Base-by-base conservation (phyloP, 1,140 invertebrate species). In the Antheraea mylitta region DNA sequence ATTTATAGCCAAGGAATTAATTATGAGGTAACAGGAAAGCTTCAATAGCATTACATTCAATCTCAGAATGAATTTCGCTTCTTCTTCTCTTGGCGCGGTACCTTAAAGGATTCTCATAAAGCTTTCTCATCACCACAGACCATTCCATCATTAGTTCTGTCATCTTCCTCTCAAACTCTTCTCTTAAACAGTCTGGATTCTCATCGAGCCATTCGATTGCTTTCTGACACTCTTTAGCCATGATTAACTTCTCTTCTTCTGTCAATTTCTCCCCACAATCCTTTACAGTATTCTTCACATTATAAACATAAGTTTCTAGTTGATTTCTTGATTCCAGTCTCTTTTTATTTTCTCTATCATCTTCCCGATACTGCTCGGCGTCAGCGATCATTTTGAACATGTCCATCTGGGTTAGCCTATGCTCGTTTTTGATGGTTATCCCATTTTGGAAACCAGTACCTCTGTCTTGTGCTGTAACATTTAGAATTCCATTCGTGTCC, bases 291-390 rank as follows among this genome's bases (percentile, higher is more conserved):
- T 89, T 86, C 83, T 96, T 96, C 68, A 96, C 94, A 70, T 93
- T 94, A 81, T 95, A 96, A n/a, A 95, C 92, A 72, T 97, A 96
- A 10, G 93, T 93, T 86, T 97, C 96, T 18, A 97, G 85, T 53
- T 94, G 91, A 80, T 96, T 97, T 80, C 95, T 95, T 3, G 94
- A 93, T 59, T 93, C 84, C 38, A 96, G 93, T 38, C 95, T 86
- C 5, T 87, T 85, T 72, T 86, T 89, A 42, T 92, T 89, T 64
- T 93, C 90, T 30, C 87, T 90, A 74, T 94, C 94, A 69, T 94
- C 92, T 62, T 92, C 89, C 37, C 80, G 90, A 76, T 93, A 95
- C 62, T 85, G 90, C 72, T 95, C 94, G 0, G 95, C 94, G 13
- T 95, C 94, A 3, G 83, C 78, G 7, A 95, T 83, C 95, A 96